Evolutionary conservation across 2,113 vertebrate species (phyloP), one percentile per base, ranked within the genome.

Genomic region (Poeciliopsis prolifica): DNA sequence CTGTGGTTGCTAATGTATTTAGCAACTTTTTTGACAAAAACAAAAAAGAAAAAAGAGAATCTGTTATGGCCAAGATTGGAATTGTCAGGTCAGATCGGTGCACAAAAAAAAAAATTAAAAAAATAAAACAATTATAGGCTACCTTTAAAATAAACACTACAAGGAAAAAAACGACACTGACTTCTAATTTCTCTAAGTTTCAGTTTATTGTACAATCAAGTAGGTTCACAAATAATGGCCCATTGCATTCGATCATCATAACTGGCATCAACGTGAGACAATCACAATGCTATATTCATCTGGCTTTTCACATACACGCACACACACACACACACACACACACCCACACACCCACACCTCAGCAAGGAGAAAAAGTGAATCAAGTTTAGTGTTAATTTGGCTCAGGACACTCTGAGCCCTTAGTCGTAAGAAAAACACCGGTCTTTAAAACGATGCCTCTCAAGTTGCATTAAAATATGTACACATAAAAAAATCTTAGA

Each of bases 401-500:
- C 81, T 85, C 75, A 29, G 75, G 4, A 72, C 37, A 70, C 13
- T 61, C 72, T 0, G 77, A 84, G 80, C 75, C 78, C 62, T 72
- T 19, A 29, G 42, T 85, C 44, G 74, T 88, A 84, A 85, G 81
- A 89, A 88, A 37, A 81, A 87, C 66, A 70, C 79, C 74, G 66
- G 65, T 75, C 72, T 81, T 84, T 77, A 87, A 87, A 90, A 90
- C 88, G 37, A 82, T 77, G 74, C 75, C 54, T 75, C 37, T 72
- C 75, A 91, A 88, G 75, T 87, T 7, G 87, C 89, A 83, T 92
- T 79, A 90, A 90, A 91, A 78, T 92, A 92, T 91, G 74, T 88
- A 93, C 91, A 90, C 74, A 68, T 91, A 87, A 85, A 92, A 91
- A 92, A 90, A 78, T 86, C 87, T 86, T 86, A 91, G 70, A 90